Percentiles rank a stretch among this genome's conserved stretches.
Evolutionary conservation across 2,797 vertebrate genomes (phyloP).

Genomic region (Cichlasoma orientale): DNA sequence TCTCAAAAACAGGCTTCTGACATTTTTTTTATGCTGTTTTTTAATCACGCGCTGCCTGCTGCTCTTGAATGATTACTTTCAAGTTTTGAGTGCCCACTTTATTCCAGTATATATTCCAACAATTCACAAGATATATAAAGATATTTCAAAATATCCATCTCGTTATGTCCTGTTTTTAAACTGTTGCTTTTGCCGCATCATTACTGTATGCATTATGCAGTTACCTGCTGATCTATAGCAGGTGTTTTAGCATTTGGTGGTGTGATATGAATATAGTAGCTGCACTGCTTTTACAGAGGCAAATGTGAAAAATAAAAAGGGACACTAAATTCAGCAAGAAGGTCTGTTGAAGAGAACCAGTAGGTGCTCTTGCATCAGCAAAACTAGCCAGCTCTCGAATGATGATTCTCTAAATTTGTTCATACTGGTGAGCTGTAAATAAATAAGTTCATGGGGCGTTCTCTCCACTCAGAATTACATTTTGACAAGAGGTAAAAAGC

Average conservation of each 20-base stretch:
- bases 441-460: background rate
- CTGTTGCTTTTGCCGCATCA: background rate
- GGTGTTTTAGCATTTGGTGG: background rate
- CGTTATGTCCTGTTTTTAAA: background rate
- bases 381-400: background rate
- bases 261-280: background rate
- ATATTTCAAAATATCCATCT: background rate
- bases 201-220: background rate
- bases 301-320: background rate
- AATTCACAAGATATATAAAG: background rate
- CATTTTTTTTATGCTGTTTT: background rate
- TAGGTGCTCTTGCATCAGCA: background rate
- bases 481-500: background rate
- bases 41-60: background rate
- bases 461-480: background rate
- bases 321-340: background rate
- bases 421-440: background rate
- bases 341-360: background rate
- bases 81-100: background rate
- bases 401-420: background rate
- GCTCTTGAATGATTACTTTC: background rate
- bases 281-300: background rate
- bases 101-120: background rate
- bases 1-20: constrained; percentile 15
- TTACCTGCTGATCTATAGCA: background rate